A percentile compares a stretch with the other conserved stretches of the same genome.
Evolutionary conservation across 2,888 invertebrate genomes (phyloP).

Genomic region (Eupeodes latifasciatus): DNA sequence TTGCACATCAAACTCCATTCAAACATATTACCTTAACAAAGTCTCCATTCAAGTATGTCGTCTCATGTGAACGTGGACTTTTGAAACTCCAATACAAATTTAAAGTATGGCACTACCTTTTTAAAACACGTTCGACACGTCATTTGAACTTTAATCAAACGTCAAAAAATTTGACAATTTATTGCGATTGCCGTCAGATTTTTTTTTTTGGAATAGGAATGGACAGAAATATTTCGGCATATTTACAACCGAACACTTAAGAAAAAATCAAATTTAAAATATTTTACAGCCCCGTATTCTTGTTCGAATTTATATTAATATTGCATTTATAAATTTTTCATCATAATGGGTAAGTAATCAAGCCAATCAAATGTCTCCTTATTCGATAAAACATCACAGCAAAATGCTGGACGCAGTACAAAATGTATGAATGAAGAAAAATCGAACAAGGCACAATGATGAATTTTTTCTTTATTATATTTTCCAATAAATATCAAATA

Average conservation of each 20-base stretch:
- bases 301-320: slow-evolving; percentile 6
- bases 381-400: neutral
- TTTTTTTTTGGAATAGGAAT: slow-evolving; percentile 43
- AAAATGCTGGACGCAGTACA: neutral
- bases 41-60: too few species aligned
- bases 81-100: neutral
- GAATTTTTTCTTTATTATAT: neutral
- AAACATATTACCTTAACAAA: too few species aligned
- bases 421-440: neutral
- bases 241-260: slow-evolving; percentile 65
- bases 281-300: slow-evolving; percentile 22
- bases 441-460: slow-evolving; percentile 19
- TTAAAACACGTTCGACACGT: slow-evolving; percentile 64
- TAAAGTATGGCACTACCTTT: slow-evolving; percentile 30
- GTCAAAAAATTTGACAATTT: slow-evolving; percentile 57
- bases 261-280: slow-evolving; percentile 46
- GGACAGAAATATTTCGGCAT: slow-evolving; percentile 73
- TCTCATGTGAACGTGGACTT: too few species aligned
- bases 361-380: neutral
- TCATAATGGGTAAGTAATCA: slow-evolving; percentile 56
- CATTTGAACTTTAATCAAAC: slow-evolving; percentile 51
- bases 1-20: too few species aligned
- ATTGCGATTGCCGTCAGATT: slow-evolving; percentile 65
- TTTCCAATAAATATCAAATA: slow-evolving; percentile 40
- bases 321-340: slow-evolving; percentile 63